These are phyloP conservation scores for Actias luna DNA, from an alignment of 2,888 invertebrate species.

Conservation along the genomic window DNA sequence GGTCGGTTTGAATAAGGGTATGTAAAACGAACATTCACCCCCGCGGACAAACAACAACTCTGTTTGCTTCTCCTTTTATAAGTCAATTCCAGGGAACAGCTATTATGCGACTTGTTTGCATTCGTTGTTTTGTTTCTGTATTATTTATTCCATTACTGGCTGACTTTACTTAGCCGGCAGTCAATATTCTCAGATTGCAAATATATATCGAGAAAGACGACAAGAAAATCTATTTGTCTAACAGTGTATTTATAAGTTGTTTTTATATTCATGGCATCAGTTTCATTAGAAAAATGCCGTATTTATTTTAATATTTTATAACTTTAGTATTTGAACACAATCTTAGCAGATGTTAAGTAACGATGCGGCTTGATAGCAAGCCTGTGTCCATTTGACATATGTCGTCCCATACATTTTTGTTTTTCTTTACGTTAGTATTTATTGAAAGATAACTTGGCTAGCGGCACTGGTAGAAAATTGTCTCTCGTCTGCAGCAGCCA, in stretches of 20 bases:
- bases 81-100: conserved; percentile 45
- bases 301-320: background rate
- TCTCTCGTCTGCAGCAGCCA: too few species aligned
- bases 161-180: conserved; percentile 8
- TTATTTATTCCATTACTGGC: conserved; percentile 31
- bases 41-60: conserved; percentile 35
- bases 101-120: conserved; percentile 45
- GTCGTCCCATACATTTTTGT: too few species aligned
- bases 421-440: too few species aligned
- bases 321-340: too few species aligned
- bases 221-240: background rate
- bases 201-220: conserved; percentile 4
- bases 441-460: too few species aligned
- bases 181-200: background rate
- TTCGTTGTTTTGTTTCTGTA: conserved; percentile 38
- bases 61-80: conserved; percentile 36
- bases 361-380: too few species aligned
- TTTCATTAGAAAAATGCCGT: too few species aligned
- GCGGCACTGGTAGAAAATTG: too few species aligned
- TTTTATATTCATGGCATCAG: too few species aligned
- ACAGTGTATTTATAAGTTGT: background rate
- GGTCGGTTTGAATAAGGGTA: conserved; percentile 35
- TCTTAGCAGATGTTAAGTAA: too few species aligned
- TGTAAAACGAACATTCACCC: conserved; percentile 41
- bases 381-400: too few species aligned